A percentile compares a stretch with the other conserved stretches of the same genome.
phyloP scores from a whole-genome alignment of 2,113 vertebrate species.

The Sander lucioperca region DNA sequence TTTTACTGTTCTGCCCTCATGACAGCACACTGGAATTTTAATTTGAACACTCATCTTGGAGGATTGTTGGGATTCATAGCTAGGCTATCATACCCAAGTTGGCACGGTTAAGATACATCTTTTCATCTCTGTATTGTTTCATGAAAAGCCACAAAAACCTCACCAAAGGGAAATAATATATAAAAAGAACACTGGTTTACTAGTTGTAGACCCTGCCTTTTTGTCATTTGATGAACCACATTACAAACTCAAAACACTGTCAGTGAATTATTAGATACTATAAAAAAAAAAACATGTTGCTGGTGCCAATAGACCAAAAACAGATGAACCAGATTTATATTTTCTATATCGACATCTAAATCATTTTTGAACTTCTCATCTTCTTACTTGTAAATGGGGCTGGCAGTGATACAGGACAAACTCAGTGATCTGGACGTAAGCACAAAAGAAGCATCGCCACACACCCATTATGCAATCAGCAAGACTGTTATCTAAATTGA shows the following conservation, averaged over 20 bases:
- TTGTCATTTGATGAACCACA: background rate
- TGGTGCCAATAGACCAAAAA: conserved; percentile 2
- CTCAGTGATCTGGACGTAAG: conserved; percentile 29
- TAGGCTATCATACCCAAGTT: background rate
- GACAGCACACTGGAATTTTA: background rate
- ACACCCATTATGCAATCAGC: conserved; percentile 36
- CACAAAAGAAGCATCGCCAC: conserved; percentile 20
- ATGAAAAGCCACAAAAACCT: background rate
- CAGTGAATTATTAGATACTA: conserved; percentile 18
- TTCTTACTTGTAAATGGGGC: conserved; percentile 51
- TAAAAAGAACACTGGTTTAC: conserved; percentile 1
- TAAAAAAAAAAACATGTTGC: conserved; percentile 10
- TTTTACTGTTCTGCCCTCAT: conserved; percentile 4
- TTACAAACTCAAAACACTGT: background rate
- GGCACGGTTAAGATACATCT: background rate
- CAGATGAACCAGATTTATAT: conserved; percentile 38
- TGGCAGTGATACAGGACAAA: conserved; percentile 15
- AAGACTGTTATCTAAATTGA: conserved; percentile 47
- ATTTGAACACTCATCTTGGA: background rate
- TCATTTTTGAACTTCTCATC: conserved; percentile 30
- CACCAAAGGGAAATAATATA: background rate
- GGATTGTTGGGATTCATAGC: background rate
- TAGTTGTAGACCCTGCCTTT: background rate
- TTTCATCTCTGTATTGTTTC: conserved; percentile 16
- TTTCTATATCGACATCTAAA: conserved; percentile 33